These are phyloP conservation scores for Pantala flavescens DNA, from an alignment of 1,140 invertebrate genomes.

Conservation along the genomic window DNA sequence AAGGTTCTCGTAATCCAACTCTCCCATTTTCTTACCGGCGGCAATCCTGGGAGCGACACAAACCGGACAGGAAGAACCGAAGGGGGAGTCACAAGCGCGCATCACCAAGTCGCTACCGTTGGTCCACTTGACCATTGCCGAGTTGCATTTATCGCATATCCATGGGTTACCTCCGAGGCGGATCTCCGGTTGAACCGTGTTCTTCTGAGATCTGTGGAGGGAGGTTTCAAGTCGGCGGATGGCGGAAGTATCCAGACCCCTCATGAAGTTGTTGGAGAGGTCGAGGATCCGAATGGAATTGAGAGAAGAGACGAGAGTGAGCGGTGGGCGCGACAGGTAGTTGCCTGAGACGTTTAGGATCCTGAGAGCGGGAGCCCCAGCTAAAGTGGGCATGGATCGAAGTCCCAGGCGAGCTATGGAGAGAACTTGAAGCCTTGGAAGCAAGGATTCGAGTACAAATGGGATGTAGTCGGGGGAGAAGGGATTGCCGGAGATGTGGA, in stretches of 20 bases:
- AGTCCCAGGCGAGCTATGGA: neutral
- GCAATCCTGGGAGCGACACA: conserved; percentile 42
- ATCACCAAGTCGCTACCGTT: conserved; percentile 27
- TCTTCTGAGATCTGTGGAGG: neutral
- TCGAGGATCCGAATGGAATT: conserved; percentile 44
- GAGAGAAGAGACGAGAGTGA: conserved; percentile 40
- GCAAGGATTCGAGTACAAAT: neutral
- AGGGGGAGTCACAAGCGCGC: neutral
- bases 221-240: neutral
- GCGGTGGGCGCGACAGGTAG: conserved; percentile 36
- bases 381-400: neutral
- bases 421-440: neutral
- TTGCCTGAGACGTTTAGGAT: conserved; percentile 58
- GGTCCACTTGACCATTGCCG: conserved; percentile 38
- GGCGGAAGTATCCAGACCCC: conserved; percentile 39
- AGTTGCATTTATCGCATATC: conserved; percentile 54
- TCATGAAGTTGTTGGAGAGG: conserved; percentile 49
- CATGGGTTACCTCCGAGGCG: conserved; percentile 52
- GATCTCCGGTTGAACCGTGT: conserved; percentile 32
- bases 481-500: neutral
- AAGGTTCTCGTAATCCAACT: conserved; percentile 37
- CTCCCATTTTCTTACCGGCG: conserved; percentile 37
- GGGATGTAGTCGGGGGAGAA: neutral
- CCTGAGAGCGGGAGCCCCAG: conserved; percentile 20
- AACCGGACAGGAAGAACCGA: conserved; percentile 27